phyloP scores from a whole-genome alignment of 1,140 invertebrate genomes.

The Drosophila pandora region DNA sequence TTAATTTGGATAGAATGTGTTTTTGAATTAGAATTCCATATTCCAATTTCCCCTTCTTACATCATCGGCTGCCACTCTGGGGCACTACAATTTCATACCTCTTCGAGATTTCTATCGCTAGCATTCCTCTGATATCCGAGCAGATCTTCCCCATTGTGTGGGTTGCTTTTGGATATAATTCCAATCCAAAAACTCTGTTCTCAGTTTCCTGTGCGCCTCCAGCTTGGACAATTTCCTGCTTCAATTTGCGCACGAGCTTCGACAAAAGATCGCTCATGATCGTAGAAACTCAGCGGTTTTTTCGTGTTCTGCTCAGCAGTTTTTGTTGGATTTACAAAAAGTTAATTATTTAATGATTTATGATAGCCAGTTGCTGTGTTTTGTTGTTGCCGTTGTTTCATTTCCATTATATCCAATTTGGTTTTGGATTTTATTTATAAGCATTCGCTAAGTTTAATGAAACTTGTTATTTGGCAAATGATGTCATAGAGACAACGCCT shows the following conservation, averaged over 20 bases:
- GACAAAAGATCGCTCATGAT: constrained; percentile 24
- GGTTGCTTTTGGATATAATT: constrained; percentile 24
- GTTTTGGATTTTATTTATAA: constrained; percentile 69
- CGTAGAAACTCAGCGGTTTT: constrained; percentile 29
- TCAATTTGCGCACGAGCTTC: constrained; percentile 54
- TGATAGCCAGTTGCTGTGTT: constrained; percentile 53
- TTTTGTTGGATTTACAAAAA: constrained; percentile 62
- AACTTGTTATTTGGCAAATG: constrained; percentile 72
- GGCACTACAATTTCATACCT: constrained; percentile 8
- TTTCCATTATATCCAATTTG: constrained; percentile 46
- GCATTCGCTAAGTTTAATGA: constrained; percentile 74
- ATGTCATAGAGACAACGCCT: constrained; percentile 59
- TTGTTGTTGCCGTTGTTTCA: constrained; percentile 26
- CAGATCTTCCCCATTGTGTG: constrained; percentile 44
- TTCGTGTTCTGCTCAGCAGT: constrained; percentile 11
- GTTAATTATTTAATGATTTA: constrained; percentile 82
- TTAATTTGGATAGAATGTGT: neutral
- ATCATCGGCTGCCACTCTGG: constrained; percentile 17
- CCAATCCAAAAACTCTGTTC: constrained; percentile 27
- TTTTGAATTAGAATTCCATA: neutral
- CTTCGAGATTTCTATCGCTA: constrained; percentile 8
- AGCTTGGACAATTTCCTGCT: constrained; percentile 65
- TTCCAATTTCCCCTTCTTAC: constrained; percentile 10
- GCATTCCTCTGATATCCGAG: constrained; percentile 21
- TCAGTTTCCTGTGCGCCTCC: constrained; percentile 60